phyloP scores from a whole-genome alignment of 2,113 vertebrate genomes.

The Menidia beryllina region DNA sequence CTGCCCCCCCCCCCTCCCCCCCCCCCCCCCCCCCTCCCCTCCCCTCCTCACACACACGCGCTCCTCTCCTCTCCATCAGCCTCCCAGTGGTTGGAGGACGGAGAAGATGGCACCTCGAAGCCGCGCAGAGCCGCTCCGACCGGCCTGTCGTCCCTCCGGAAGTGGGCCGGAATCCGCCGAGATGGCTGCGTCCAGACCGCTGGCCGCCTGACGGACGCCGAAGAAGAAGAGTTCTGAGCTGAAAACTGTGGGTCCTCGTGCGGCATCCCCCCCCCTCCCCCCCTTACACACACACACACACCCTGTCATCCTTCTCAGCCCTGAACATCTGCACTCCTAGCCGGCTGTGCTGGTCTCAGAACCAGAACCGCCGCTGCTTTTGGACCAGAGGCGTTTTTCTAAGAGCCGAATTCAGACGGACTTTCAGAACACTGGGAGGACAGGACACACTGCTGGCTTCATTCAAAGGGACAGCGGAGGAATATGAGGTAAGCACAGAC shows the following conservation, averaged over 20 bases:
- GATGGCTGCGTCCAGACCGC: slow-evolving; percentile 59
- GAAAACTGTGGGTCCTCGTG: slow-evolving; percentile 53
- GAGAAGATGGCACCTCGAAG: slow-evolving; percentile 76
- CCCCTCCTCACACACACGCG: no score
- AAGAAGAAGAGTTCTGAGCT: slow-evolving; percentile 27
- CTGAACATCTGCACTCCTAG: slow-evolving; percentile 69
- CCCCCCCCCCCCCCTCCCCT: neutral
- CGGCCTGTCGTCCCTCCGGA: slow-evolving; percentile 51
- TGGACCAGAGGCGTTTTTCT: slow-evolving; percentile 1
- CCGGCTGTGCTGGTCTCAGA: slow-evolving; percentile 15
- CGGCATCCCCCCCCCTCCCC: slow-evolving; percentile 52
- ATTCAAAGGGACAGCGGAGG: slow-evolving; percentile 37
- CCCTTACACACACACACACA: no score
- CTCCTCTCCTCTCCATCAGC: slow-evolving; percentile 35
- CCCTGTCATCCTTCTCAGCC: slow-evolving; percentile 58
- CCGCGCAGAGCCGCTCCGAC: slow-evolving; percentile 57
- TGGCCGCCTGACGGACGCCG: slow-evolving; percentile 34
- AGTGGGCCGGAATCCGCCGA: slow-evolving; percentile 61
- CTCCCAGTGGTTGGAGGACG: slow-evolving; percentile 68
- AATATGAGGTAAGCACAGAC: slow-evolving; percentile 81
- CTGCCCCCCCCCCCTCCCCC: slow-evolving; percentile 13
- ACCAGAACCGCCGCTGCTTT: slow-evolving; percentile 11
- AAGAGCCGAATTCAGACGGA: slow-evolving; percentile 19
- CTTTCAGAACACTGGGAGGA: slow-evolving; percentile 8
- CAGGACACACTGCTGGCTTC: slow-evolving; percentile 13